Percentiles rank a stretch among this genome's conserved stretches.
Conservation (phyloP, 35 echinoderm and acorn worm genomes). For the Strongylocentrotus purpuratus region DNA sequence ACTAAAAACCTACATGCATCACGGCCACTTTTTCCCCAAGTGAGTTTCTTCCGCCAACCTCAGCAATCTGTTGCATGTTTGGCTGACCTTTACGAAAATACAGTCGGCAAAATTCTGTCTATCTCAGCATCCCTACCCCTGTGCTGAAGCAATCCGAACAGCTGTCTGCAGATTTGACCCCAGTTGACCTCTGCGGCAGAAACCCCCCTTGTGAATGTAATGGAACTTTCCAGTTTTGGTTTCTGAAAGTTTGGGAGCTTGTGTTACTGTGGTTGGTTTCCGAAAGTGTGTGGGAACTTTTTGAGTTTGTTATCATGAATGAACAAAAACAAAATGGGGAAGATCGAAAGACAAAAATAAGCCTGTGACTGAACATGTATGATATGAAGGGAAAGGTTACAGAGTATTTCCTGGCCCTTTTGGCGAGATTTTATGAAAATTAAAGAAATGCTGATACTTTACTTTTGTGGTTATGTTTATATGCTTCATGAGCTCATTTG, state of each 20-base stretch:
- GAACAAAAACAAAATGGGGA: too few relatives aligned
- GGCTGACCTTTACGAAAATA: neutral
- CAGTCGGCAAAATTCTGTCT: neutral
- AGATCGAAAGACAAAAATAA: too few relatives aligned
- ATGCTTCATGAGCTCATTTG: too few relatives aligned
- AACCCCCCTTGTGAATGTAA: neutral
- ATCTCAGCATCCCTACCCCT: neutral
- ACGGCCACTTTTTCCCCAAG: neutral
- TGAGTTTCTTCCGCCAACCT: neutral
- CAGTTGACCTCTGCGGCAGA: neutral
- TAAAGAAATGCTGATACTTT: too few relatives aligned
- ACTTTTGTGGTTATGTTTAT: too few relatives aligned
- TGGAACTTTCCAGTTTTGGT: conserved; percentile 10
- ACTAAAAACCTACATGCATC: neutral
- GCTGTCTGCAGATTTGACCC: neutral
- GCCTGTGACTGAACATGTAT: too few relatives aligned
- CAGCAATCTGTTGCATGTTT: neutral
- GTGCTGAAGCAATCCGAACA: neutral
- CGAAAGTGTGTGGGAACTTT: neutral
- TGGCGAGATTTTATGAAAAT: too few relatives aligned
- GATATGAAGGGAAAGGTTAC: too few relatives aligned
- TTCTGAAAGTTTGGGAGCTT: neutral
- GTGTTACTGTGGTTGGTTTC: neutral
- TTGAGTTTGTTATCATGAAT: neutral
- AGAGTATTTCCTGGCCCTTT: too few relatives aligned